Evolutionary conservation across 35 echinoderm and acorn worm genomes (phyloP).

Genomic region (Amphiura filiformis): DNA sequence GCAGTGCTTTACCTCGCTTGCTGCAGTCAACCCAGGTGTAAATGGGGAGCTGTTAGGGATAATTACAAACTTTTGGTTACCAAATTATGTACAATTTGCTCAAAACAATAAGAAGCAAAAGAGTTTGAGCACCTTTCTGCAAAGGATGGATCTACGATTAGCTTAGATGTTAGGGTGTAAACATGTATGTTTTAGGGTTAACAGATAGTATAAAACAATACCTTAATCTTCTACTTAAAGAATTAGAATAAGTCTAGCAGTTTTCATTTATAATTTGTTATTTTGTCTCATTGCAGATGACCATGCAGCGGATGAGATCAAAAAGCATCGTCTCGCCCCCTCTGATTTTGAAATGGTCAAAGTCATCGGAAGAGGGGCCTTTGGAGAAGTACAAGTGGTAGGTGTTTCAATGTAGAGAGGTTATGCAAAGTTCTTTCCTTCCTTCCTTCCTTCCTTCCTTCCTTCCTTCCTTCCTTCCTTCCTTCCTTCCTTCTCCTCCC

Average conservation of each 20-base stretch:
- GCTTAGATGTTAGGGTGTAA: background rate
- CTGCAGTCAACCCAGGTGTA: no score
- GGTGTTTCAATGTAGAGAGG: background rate
- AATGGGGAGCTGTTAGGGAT: background rate
- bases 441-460: background rate
- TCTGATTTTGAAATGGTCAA: conserved; percentile 80
- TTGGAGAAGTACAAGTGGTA: conserved; percentile 99
- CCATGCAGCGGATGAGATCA: conserved; percentile 40
- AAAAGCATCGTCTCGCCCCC: conserved; percentile 53
- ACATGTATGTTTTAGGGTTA: background rate
- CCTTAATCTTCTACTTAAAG: background rate
- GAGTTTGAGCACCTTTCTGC: background rate
- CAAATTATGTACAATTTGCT: no score
- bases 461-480: background rate
- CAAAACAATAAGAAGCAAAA: no score
- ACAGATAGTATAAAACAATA: background rate
- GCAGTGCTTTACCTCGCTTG: no score
- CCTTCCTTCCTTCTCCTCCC: no score
- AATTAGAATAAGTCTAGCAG: background rate
- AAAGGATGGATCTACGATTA: background rate
- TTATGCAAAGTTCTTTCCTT: no score
- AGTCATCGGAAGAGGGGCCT: conserved; percentile 90
- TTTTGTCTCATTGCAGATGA: conserved; percentile 65
- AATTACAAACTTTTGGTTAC: background rate
- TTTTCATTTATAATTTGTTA: no score